Evolutionary conservation across 64 coral and sea anemone genomes (phyloP).

Genomic region (Montipora sp.): DNA sequence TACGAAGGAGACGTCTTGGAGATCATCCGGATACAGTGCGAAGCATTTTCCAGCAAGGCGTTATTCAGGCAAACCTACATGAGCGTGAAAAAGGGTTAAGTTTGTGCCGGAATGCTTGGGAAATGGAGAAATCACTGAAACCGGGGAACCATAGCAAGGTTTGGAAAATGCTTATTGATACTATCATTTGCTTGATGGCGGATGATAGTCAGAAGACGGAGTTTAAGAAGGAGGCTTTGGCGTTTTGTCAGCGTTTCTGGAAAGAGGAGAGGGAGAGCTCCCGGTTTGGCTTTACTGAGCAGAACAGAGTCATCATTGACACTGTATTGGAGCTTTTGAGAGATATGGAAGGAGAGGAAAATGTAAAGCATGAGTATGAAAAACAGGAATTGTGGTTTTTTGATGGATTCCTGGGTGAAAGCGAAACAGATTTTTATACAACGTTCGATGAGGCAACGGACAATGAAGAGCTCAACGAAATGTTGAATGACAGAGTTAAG

Average conservation of each 20-base stretch:
- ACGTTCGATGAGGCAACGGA: background rate
- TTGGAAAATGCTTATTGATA: background rate
- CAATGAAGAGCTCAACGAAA: background rate
- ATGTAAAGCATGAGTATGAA: background rate
- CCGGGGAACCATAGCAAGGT: too few relatives aligned
- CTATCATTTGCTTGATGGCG: background rate
- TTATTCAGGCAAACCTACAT: too few relatives aligned
- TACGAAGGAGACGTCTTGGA: constrained; percentile 4
- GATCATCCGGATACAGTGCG: constrained; percentile 24
- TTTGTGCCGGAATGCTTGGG: too few relatives aligned
- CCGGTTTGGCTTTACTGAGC: background rate
- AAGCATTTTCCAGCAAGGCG: constrained; percentile 28
- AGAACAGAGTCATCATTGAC: constrained; percentile 11
- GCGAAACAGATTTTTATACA: background rate
- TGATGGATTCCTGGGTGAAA: background rate
- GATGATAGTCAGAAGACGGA: background rate
- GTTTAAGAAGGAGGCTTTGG: constrained; percentile 1
- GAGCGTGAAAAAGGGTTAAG: too few relatives aligned
- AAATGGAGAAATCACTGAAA: too few relatives aligned
- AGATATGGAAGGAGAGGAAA: background rate
- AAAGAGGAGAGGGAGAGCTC: background rate
- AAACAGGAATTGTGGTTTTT: background rate
- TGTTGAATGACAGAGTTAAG: background rate
- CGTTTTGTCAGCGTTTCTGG: constrained; percentile 22
- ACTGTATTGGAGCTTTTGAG: background rate